Evolutionary conservation across 1,140 invertebrate species (phyloP), one percentile per base, ranked within the genome.

Genomic region (Drosophila carrolli): DNA sequence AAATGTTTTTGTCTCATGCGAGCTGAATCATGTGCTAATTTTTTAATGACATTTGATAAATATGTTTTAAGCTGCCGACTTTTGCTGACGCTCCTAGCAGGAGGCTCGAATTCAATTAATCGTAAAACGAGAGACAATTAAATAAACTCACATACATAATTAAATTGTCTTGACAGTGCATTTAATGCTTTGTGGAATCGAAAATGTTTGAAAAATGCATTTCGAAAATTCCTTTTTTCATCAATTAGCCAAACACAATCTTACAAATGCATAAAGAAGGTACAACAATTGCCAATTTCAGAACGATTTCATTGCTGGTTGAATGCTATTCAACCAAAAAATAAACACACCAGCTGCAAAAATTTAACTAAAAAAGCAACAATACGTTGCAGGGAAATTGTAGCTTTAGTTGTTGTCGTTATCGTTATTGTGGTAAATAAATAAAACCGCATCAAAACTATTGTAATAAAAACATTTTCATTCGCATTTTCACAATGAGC

Each of bases 1-100:
- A 70, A 37, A 38, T 14, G 27, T 0, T 32, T 58, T 23, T 51
- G 41, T 13, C 16, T 9, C 5, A 6, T 7, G 7, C 37, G 56
- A 57, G 60, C 65, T 57, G 35, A 80, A 68, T 84, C 83, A 90
- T 85, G 81, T 88, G 84, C 81, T 88, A 90, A 88, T 90, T 88
- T 89, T 81, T 80, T 84, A 88, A 88, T 67, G 67, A 58, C 61
- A 70, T 80, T 90, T 84, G 47, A 85, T 84, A 90, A 88, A 88
- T 85, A 72, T 23, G 2, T 75, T 78, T 88, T 41, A 70, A 59
- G 51, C 57, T 60, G 23, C 16, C 6, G 14, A 13, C 29, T 14
- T 14, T 29, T 43, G 54, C 35, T 56, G n/a, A 9, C 32, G 14
- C 43, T 59, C 16, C 11, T 14, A 37, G 35, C 16, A 23, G 11